These are phyloP conservation scores for Uloborus plumipes DNA, from an alignment of 2,888 invertebrate genomes.

Conservation along the genomic window DNA sequence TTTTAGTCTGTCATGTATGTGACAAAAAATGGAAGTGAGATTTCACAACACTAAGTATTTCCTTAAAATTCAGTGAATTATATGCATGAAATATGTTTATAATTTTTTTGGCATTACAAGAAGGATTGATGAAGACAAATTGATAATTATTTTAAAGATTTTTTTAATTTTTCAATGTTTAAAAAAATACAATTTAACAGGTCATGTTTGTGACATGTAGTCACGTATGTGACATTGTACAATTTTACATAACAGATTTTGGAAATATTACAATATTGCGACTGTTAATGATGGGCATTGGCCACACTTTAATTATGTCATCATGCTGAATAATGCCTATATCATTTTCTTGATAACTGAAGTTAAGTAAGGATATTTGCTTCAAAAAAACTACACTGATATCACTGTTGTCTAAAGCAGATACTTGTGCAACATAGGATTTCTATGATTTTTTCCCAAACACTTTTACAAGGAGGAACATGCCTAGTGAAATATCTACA, in stretches of 20 bases:
- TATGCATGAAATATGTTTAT: neutral
- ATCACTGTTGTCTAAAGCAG: neutral
- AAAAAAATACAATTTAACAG: neutral
- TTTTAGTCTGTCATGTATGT: no score
- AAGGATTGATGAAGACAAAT: neutral
- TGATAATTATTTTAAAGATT: neutral
- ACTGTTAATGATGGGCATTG: neutral
- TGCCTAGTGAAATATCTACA: neutral
- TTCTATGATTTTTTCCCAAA: neutral
- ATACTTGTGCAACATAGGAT: neutral
- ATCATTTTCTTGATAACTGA: neutral
- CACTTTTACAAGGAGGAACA: neutral
- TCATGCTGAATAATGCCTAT: neutral
- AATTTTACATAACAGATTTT: neutral
- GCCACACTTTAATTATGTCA: neutral
- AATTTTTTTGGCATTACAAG: neutral
- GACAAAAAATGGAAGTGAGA: no score
- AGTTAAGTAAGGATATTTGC: no score
- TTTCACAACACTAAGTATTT: neutral
- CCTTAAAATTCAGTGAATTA: neutral
- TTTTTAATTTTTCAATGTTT: no score
- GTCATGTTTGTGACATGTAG: conserved; percentile 1
- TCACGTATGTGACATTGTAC: neutral
- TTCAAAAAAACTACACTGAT: no score
- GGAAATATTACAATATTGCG: no score